A percentile compares a stretch with the other conserved stretches of the same genome.
Evolutionary conservation across 2,888 invertebrate species (phyloP).

Genomic region (Caenorhabditis doughertyi): DNA sequence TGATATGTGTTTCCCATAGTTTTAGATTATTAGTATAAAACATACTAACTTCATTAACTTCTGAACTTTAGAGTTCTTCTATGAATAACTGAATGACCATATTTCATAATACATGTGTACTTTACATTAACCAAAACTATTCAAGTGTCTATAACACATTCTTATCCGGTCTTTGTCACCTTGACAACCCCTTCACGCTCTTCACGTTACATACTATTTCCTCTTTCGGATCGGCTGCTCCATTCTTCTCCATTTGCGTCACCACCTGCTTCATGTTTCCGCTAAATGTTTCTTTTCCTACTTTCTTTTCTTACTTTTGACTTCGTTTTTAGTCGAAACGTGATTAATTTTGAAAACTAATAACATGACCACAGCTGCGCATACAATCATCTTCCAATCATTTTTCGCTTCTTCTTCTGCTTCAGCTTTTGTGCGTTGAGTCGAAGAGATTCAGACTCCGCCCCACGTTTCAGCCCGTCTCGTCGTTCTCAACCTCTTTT

Average conservation of each 20-base stretch:
- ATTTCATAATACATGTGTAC: neutral
- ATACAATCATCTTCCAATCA: conserved; percentile 38
- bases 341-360: conserved; percentile 9
- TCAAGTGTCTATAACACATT: conserved; percentile 25
- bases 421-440: conserved; percentile 16
- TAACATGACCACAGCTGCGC: conserved; percentile 22
- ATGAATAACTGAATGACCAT: no score
- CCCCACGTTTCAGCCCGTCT: conserved; percentile 46
- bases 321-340: neutral
- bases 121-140: neutral
- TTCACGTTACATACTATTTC: neutral
- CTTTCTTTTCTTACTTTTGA: neutral
- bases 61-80: no score
- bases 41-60: no score
- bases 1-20: no score
- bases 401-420: conserved; percentile 1
- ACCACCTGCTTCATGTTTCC: conserved; percentile 38
- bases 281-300: conserved; percentile 18
- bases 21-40: no score
- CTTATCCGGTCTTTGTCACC: conserved; percentile 55
- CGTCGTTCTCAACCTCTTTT: conserved; percentile 49
- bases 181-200: conserved; percentile 47
- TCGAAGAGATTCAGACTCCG: conserved; percentile 12
- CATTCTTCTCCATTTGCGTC: conserved; percentile 51
- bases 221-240: conserved; percentile 24